A percentile compares a stretch with the other conserved stretches of the same genome.
phyloP scores from a whole-genome alignment of 2,113 vertebrate species.

The Thalassoma bifasciatum region DNA sequence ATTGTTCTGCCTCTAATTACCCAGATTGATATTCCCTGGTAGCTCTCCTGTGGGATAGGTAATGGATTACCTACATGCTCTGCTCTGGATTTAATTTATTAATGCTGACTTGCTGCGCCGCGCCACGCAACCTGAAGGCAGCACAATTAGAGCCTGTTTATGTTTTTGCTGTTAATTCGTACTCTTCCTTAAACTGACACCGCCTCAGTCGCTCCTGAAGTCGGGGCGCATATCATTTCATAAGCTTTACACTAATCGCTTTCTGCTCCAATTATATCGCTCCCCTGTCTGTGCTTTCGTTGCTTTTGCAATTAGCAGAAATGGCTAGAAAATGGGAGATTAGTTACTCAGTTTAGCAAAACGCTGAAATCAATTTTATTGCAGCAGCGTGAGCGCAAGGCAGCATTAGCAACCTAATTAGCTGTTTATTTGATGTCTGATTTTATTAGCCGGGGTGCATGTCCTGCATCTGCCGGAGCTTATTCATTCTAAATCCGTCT shows the following conservation, averaged over 20 bases:
- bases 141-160: slow-evolving; percentile 69
- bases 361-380: slow-evolving; percentile 71
- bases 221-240: slow-evolving; percentile 63
- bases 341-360: slow-evolving; percentile 75
- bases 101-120: slow-evolving; percentile 55
- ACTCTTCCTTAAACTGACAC: slow-evolving; percentile 46
- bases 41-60: slow-evolving; percentile 69
- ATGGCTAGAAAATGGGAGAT: slow-evolving; percentile 66
- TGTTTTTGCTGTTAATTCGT: slow-evolving; percentile 52
- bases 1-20: slow-evolving; percentile 67
- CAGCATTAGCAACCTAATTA: slow-evolving; percentile 61
- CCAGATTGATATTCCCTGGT: slow-evolving; percentile 71
- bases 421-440: slow-evolving; percentile 66
- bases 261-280: slow-evolving; percentile 63
- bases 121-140: slow-evolving; percentile 65
- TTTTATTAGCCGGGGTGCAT: slow-evolving; percentile 53
- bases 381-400: slow-evolving; percentile 33
- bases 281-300: slow-evolving; percentile 63
- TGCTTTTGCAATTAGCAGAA: slow-evolving; percentile 73
- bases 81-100: slow-evolving; percentile 78
- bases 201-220: slow-evolving; percentile 31
- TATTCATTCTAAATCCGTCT: slow-evolving; percentile 8
- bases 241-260: slow-evolving; percentile 64
- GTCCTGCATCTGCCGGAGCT: slow-evolving; percentile 15
- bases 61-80: slow-evolving; percentile 75